Conservation (phyloP, 2,888 invertebrate genomes). For the Rutpela maculata region DNA sequence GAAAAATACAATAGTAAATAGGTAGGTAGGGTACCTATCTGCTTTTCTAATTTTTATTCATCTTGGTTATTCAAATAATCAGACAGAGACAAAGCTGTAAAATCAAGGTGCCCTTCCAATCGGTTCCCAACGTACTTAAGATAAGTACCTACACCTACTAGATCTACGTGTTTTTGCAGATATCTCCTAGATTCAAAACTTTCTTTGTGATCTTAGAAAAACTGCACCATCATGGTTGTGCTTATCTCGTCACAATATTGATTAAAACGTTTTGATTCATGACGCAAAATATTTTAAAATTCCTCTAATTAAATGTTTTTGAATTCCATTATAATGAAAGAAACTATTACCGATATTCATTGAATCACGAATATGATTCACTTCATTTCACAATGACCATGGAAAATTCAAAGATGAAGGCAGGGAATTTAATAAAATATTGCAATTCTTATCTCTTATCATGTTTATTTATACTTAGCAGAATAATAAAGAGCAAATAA, state of each 20-base stretch:
- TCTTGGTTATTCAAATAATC: too few species aligned
- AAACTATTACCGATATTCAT: background rate
- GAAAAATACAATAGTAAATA: too few species aligned
- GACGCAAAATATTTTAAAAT: background rate
- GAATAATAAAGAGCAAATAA: background rate
- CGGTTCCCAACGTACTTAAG: too few species aligned
- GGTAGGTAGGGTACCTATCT: too few species aligned
- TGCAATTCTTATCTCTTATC: slow-evolving; percentile 1
- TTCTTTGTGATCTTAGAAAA: too few species aligned
- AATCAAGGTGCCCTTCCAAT: too few species aligned
- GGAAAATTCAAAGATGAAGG: background rate
- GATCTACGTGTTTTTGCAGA: too few species aligned
- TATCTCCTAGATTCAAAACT: too few species aligned
- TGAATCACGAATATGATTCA: background rate
- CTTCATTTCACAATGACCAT: background rate
- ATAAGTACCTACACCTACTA: too few species aligned
- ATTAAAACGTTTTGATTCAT: background rate
- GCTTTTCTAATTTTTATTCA: too few species aligned
- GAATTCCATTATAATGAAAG: background rate
- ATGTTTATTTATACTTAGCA: background rate
- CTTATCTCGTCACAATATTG: background rate
- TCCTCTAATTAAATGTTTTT: background rate
- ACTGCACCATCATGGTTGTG: too few species aligned
- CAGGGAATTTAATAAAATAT: background rate
- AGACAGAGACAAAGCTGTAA: too few species aligned